Evolutionary conservation across 2,888 invertebrate genomes (phyloP).

Genomic region (Drosophila buzzatii): DNA sequence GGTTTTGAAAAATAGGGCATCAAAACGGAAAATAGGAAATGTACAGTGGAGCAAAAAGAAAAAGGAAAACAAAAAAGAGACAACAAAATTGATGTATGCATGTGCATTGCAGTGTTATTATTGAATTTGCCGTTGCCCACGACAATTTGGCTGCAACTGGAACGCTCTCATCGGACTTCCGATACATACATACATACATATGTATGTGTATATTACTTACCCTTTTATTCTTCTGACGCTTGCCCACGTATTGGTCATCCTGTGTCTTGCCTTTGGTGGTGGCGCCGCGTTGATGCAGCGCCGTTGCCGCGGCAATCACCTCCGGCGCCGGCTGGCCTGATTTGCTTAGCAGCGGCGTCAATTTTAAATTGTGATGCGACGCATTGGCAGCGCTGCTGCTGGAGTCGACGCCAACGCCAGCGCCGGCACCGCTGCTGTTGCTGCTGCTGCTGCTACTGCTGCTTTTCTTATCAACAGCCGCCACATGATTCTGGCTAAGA

Average conservation of each 20-base stretch:
- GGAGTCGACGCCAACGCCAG: neutral
- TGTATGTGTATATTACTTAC: constrained; percentile 36
- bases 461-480: constrained; percentile 32
- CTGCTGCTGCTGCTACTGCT: neutral
- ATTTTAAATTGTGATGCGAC: constrained; percentile 31
- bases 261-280: constrained; percentile 74
- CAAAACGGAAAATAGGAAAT: constrained; percentile 4
- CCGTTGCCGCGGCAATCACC: constrained; percentile 39
- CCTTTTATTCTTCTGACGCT: constrained; percentile 75
- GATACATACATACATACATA: neutral
- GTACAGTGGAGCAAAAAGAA: neutral
- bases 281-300: constrained; percentile 52
- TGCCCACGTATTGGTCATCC: constrained; percentile 75
- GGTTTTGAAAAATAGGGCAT: neutral
- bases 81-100: neutral
- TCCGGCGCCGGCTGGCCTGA: constrained; percentile 41
- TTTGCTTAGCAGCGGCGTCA: constrained; percentile 37
- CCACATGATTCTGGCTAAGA: constrained; percentile 38
- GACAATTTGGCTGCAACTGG: neutral
- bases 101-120: neutral
- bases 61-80: neutral
- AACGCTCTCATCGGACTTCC: neutral
- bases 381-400: constrained; percentile 3
- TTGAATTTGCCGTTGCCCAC: neutral
- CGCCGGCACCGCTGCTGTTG: constrained; percentile 1